Evolutionary conservation across 1,140 invertebrate species (phyloP).

Genomic region (Chrysoperla carnea): DNA sequence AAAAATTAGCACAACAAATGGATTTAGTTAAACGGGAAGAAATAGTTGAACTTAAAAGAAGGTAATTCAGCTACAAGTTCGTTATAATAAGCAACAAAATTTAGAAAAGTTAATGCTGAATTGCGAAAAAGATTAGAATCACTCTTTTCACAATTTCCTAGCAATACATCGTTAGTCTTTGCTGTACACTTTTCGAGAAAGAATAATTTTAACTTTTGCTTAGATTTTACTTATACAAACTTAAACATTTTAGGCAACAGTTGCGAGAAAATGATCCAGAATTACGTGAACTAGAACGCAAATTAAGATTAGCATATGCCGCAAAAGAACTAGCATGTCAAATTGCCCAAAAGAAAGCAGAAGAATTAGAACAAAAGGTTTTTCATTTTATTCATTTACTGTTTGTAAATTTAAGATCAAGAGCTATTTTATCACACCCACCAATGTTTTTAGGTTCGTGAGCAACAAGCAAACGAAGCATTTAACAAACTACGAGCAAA

Average conservation of each 20-base stretch:
- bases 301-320: slow-evolving; percentile 21
- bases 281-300: slow-evolving; percentile 19
- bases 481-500: slow-evolving; percentile 8
- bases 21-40: slow-evolving; percentile 14
- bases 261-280: slow-evolving; percentile 22
- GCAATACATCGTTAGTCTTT: too few species aligned
- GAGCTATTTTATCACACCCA: not conserved
- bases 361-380: not conserved
- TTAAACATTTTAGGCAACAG: slow-evolving; percentile 13
- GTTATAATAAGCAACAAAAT: not conserved
- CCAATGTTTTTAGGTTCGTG: slow-evolving; percentile 3
- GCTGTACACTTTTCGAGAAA: too few species aligned
- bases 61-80: slow-evolving; percentile 4
- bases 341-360: slow-evolving; percentile 20
- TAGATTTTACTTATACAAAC: too few species aligned
- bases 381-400: not conserved
- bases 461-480: slow-evolving; percentile 7
- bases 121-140: not conserved
- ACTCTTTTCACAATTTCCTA: too few species aligned
- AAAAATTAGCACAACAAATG: slow-evolving; percentile 14
- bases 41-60: slow-evolving; percentile 11
- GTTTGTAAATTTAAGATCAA: not conserved
- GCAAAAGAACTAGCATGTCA: slow-evolving; percentile 21
- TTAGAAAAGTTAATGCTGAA: not conserved
- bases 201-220: too few species aligned